These are phyloP conservation scores for Cremastobaeus sp. DNA, from an alignment of 2,888 invertebrate genomes.

Conservation along the genomic window DNA sequence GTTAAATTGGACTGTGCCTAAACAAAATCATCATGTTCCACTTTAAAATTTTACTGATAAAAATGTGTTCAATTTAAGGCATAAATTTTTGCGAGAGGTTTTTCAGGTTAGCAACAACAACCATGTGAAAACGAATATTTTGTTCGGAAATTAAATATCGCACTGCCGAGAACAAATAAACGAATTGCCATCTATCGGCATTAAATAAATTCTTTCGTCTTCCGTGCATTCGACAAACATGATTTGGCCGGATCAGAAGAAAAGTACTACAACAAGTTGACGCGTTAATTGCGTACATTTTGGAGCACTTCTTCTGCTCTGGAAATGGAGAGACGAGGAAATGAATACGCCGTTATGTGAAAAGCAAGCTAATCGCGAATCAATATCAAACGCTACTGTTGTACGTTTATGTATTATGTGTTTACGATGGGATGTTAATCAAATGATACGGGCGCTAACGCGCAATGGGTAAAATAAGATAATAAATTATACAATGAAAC, in stretches of 20 bases:
- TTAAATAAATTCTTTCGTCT: conserved; percentile 60
- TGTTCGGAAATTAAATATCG: conserved; percentile 53
- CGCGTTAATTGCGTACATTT: not conserved
- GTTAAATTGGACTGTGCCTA: no score
- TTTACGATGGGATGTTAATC: conserved; percentile 35
- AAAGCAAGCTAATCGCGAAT: conserved; percentile 10
- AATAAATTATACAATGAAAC: conserved; percentile 61
- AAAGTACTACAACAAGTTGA: not conserved
- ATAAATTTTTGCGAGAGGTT: conserved; percentile 40
- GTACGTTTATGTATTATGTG: conserved; percentile 28
- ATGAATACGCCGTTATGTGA: not conserved
- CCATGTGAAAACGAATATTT: conserved; percentile 1
- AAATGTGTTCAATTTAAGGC: conserved; percentile 52
- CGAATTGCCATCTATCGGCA: conserved; percentile 60
- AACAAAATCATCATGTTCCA: conserved; percentile 15
- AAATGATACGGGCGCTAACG: conserved; percentile 38
- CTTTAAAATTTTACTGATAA: conserved; percentile 35
- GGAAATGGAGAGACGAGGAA: not conserved
- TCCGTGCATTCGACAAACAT: conserved; percentile 48
- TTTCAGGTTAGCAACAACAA: conserved; percentile 18
- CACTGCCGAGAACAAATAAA: conserved; percentile 61
- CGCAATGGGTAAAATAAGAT: conserved; percentile 57
- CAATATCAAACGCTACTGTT: conserved; percentile 38
- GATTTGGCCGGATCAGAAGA: not conserved
- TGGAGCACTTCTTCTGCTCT: not conserved